Percentiles rank a stretch among this genome's conserved stretches.
Evolutionary conservation across 2,888 invertebrate genomes (phyloP).

Genomic region (Mimachlamys varia): DNA sequence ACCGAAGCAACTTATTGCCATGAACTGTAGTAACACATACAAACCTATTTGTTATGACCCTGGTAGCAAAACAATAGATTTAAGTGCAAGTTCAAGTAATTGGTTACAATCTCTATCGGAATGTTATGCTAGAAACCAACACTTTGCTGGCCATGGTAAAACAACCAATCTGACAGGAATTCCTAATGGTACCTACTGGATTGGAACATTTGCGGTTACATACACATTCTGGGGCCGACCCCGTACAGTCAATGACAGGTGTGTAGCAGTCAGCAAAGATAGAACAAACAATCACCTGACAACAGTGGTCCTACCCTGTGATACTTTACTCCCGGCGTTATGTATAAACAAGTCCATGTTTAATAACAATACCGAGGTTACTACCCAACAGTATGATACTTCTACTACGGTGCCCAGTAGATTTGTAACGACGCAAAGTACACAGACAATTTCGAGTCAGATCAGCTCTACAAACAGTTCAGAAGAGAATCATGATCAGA

Average conservation of each 20-base stretch:
- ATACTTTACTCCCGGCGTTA: too few relatives aligned
- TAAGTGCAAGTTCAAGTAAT: neutral
- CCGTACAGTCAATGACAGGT: too few relatives aligned
- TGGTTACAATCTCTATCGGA: neutral
- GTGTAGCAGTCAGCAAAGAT: too few relatives aligned
- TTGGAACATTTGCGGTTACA: neutral
- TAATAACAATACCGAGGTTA: too few relatives aligned
- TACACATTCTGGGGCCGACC: neutral
- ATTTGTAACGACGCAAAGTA: too few relatives aligned
- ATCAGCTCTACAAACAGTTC: too few relatives aligned
- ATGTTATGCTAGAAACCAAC: neutral
- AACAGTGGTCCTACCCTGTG: too few relatives aligned
- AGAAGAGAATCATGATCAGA: neutral
- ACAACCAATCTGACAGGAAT: neutral
- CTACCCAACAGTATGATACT: too few relatives aligned
- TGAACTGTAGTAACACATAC: neutral
- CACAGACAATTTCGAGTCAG: too few relatives aligned
- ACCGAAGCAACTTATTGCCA: neutral
- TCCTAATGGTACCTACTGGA: neutral
- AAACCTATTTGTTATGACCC: neutral
- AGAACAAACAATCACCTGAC: too few relatives aligned
- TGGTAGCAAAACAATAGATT: neutral
- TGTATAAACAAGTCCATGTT: neutral
- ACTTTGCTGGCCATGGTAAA: neutral
- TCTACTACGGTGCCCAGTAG: too few relatives aligned